These are phyloP conservation scores for Lepidonotus clava DNA, from an alignment of 2,888 invertebrate species.

Conservation along the genomic window DNA sequence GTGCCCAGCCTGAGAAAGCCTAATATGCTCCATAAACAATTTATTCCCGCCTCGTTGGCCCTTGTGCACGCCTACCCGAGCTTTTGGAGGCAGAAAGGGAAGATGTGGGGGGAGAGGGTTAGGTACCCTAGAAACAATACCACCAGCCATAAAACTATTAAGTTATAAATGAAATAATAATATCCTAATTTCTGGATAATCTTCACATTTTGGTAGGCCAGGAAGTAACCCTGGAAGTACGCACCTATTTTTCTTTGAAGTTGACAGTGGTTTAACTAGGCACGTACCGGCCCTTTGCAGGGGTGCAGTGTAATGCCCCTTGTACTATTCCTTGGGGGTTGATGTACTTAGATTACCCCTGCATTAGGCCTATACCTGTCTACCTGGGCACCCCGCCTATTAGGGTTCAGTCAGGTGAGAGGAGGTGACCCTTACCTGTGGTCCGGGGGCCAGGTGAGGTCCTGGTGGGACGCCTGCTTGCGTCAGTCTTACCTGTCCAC, in stretches of 20 bases:
- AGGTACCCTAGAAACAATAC: background rate
- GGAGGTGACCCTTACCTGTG: conserved; percentile 1
- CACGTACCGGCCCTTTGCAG: background rate
- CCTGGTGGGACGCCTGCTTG: background rate
- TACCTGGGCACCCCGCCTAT: conserved; percentile 16
- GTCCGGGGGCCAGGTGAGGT: background rate
- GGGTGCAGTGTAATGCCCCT: background rate
- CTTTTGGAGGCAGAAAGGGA: background rate
- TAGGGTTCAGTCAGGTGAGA: conserved; percentile 49
- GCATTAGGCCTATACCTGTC: conserved; percentile 24
- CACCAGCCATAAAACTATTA: background rate
- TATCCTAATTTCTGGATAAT: background rate
- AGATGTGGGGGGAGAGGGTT: conserved; percentile 4
- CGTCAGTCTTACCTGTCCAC: conserved; percentile 25
- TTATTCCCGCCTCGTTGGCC: conserved; percentile 21
- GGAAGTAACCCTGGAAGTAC: background rate
- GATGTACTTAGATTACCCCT: conserved; percentile 52
- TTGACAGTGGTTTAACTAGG: background rate
- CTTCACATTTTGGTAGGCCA: background rate
- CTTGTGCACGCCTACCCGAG: background rate
- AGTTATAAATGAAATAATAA: background rate
- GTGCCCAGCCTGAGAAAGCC: background rate
- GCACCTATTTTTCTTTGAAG: background rate
- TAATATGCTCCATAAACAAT: conserved; percentile 44
- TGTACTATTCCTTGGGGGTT: conserved; percentile 29